Evolutionary conservation across 2,888 invertebrate species (phyloP).

Genomic region (Cyaniris semiargus): DNA sequence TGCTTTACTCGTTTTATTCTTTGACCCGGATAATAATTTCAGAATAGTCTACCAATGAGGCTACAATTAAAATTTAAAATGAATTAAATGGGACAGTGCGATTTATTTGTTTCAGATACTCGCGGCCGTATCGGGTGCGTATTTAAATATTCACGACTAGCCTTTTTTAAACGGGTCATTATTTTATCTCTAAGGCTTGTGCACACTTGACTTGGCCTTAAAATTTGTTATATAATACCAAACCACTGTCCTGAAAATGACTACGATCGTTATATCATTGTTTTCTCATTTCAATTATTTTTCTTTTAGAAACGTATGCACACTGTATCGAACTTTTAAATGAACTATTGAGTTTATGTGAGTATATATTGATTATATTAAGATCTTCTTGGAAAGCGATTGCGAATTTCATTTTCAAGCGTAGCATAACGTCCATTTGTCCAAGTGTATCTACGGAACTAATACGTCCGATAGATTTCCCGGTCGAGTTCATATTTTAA

Average conservation of each 20-base stretch:
- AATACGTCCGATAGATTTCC: constrained; percentile 13
- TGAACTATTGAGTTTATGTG: too few species aligned
- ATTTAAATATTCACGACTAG: constrained; percentile 34
- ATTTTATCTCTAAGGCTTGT: not conserved
- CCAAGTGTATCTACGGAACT: not conserved
- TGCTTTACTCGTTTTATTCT: constrained; percentile 13
- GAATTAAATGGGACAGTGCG: constrained; percentile 32
- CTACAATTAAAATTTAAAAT: constrained; percentile 32
- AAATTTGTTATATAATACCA: too few species aligned
- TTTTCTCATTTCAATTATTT: not conserved
- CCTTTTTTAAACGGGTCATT: constrained; percentile 25
- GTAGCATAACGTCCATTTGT: constrained; percentile 3
- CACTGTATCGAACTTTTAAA: too few species aligned
- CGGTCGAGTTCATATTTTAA: constrained; percentile 6
- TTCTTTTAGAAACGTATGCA: not conserved
- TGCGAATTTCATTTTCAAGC: not conserved
- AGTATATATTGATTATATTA: not conserved
- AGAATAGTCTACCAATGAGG: not conserved
- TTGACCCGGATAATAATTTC: constrained; percentile 26
- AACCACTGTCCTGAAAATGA: too few species aligned
- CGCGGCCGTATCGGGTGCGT: constrained; percentile 32
- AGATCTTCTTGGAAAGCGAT: not conserved
- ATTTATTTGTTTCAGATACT: constrained; percentile 34
- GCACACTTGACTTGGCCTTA: not conserved
- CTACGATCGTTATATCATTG: not conserved